Percentiles rank a stretch among this genome's conserved stretches.
phyloP scores from a whole-genome alignment of 2,113 vertebrate genomes.

The Odobenus rosmarus region DNA sequence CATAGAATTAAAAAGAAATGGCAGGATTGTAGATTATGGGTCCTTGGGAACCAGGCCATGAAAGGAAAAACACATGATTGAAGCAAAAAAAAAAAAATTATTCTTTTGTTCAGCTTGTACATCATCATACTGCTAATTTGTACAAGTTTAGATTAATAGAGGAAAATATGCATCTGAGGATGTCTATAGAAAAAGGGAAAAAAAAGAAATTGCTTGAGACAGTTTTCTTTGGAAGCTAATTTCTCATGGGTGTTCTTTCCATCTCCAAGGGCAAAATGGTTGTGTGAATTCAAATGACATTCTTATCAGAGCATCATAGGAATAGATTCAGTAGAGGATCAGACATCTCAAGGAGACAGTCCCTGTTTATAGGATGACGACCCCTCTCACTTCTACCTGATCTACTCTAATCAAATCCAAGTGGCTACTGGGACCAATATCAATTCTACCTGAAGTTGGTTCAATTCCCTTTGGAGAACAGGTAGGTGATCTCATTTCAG shows the following conservation, averaged over 20 bases:
- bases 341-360: slow-evolving; percentile 49
- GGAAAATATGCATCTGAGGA: slow-evolving; percentile 43
- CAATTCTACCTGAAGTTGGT: slow-evolving; percentile 55
- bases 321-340: slow-evolving; percentile 60
- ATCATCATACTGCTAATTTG: slow-evolving; percentile 19
- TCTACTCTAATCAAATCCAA: slow-evolving; percentile 70
- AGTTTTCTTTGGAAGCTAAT: slow-evolving; percentile 70
- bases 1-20: slow-evolving; percentile 71
- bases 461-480: slow-evolving; percentile 66
- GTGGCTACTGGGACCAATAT: slow-evolving; percentile 37
- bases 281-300: slow-evolving; percentile 74
- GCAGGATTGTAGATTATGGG: slow-evolving; percentile 50
- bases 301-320: slow-evolving; percentile 66
- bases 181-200: background rate
- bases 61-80: slow-evolving; percentile 51
- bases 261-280: slow-evolving; percentile 62
- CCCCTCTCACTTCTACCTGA: slow-evolving; percentile 46
- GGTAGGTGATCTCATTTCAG: slow-evolving; percentile 58
- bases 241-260: slow-evolving; percentile 58
- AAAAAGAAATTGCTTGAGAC: slow-evolving; percentile 59
- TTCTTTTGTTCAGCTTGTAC: slow-evolving; percentile 54
- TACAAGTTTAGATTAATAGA: slow-evolving; percentile 27
- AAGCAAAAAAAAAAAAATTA: slow-evolving; percentile 52
- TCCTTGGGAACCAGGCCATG: slow-evolving; percentile 55
- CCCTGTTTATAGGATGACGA: slow-evolving; percentile 59